Evolutionary conservation across 1,140 invertebrate species (phyloP), one percentile per base, ranked within the genome.

Genomic region (Magallana ariakensis): DNA sequence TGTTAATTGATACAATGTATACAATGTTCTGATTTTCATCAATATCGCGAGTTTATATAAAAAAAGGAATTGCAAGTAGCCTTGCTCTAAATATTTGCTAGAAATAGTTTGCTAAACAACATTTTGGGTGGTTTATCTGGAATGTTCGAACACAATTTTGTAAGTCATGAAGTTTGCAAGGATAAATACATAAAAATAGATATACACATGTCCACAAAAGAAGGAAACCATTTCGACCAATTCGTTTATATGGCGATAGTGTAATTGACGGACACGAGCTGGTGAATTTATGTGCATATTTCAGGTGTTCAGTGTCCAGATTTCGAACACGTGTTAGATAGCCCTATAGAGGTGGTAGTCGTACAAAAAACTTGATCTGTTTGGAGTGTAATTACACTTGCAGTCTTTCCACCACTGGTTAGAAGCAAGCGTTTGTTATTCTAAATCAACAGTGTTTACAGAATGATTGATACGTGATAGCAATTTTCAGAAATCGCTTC

Each of bases 381-480:
- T 75, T 26, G 66, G 33, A 26, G 11, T 33, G 0, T 75, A 75
- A 75, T 75, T 75, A 75, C 15, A 33, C 66, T 33, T 22, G 6
- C 22, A 75, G 22, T 11, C 33, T 75, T 33, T 16, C 66, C 66
- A 75, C 22, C 66, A 13, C 19, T 22, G 66, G 9, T 11, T 22
- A 26, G 22, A 10, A 26, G 66, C 66, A 8, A 22, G 26, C 66
- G 66, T 75, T 75, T 75, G 66, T 75, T 75, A 26, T 75, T 75
- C 66, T 75, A 75, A 75, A 75, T 26, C 19, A 22, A 22, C 22
- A 60, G 15, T 75, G 66, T 75, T 75, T 75, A 75, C 66, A 75
- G 66, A 26, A 22, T 22, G 66, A 75, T 75, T 26, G 66, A 75
- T 22, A 75, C 62, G 22, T 26, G 58, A 62, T 62, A 62, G 11